These are phyloP conservation scores for Liolophura sinensis DNA, from an alignment of 1,140 invertebrate genomes.

Conservation along the genomic window DNA sequence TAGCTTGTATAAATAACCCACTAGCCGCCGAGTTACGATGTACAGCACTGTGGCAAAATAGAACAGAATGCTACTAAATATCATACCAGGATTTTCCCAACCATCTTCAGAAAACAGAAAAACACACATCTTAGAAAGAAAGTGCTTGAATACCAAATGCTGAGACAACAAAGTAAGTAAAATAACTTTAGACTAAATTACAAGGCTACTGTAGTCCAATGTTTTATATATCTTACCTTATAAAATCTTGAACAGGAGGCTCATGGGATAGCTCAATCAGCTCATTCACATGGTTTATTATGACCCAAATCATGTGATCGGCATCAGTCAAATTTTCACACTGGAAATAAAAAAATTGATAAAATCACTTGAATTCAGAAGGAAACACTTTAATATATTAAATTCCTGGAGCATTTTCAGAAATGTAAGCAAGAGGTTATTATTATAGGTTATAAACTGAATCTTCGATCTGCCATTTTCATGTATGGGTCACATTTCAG, in stretches of 20 bases:
- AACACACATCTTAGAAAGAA: background rate
- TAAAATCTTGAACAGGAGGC: slow-evolving; percentile 69
- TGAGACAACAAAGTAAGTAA: background rate
- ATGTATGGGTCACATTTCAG: no score
- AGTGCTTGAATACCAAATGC: background rate
- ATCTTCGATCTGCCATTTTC: no score
- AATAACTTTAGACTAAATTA: background rate
- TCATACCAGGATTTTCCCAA: background rate
- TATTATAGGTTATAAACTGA: no score
- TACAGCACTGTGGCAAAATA: slow-evolving; percentile 61
- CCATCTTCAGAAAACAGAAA: background rate
- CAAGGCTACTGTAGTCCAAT: background rate
- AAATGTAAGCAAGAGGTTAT: no score
- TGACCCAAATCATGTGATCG: slow-evolving; percentile 76
- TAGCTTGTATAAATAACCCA: slow-evolving; percentile 72
- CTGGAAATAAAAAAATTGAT: slow-evolving; percentile 41
- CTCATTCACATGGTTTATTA: slow-evolving; percentile 73
- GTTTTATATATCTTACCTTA: slow-evolving; percentile 43
- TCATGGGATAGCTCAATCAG: slow-evolving; percentile 67
- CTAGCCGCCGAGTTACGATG: slow-evolving; percentile 72
- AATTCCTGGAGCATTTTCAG: no score
- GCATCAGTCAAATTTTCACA: slow-evolving; percentile 73
- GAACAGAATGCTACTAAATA: background rate
- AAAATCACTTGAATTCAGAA: no score
- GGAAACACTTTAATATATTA: no score